A percentile compares a stretch with the other conserved stretches of the same genome.
Evolutionary conservation across 2,113 vertebrate genomes (phyloP).

Genomic region (Muscicapa adusta): DNA sequence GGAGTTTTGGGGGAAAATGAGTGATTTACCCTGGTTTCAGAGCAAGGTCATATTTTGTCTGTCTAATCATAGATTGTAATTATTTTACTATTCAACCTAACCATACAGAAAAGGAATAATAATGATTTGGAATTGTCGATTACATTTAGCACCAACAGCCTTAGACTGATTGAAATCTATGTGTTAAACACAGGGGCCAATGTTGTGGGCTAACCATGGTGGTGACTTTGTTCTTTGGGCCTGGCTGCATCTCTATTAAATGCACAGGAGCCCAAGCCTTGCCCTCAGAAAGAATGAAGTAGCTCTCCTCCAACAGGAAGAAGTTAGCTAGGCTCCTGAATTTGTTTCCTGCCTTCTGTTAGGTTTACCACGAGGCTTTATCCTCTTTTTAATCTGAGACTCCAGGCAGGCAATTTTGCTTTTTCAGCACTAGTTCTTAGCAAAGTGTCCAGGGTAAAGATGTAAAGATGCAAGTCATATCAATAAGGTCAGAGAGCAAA

Average conservation of each 20-base stretch:
- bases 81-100: neutral
- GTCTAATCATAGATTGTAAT: neutral
- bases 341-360: neutral
- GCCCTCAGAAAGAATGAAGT: neutral
- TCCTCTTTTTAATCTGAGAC: neutral
- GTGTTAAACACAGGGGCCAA: accelerated
- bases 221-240: neutral
- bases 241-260: neutral
- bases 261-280: neutral
- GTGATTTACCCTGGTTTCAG: neutral
- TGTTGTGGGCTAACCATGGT: neutral
- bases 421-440: neutral
- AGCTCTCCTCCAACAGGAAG: neutral
- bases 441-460: neutral
- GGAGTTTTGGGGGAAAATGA: neutral
- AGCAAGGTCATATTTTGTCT: neutral
- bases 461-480: neutral
- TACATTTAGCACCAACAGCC: neutral
- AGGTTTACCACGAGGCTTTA: neutral
- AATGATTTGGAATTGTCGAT: neutral
- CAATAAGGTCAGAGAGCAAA: neutral
- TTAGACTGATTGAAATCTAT: neutral
- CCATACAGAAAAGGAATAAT: neutral
- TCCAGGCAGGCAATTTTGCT: neutral
- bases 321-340: neutral